Conservation (phyloP, 1,140 invertebrate species). For the Atta colombica region DNA sequence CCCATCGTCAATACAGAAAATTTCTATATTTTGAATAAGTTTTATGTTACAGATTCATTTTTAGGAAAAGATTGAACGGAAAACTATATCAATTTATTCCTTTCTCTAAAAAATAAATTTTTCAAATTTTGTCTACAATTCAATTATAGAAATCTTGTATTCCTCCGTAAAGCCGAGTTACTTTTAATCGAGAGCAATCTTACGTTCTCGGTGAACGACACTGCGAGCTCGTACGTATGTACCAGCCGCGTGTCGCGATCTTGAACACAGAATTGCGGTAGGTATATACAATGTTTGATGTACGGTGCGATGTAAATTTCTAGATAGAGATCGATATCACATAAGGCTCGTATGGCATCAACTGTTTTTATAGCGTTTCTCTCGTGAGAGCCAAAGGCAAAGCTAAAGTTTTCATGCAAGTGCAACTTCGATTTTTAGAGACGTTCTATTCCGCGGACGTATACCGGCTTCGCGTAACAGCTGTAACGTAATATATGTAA, state of each 20-base stretch:
- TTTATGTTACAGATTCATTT: too few relatives aligned
- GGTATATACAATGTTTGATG: conserved; percentile 41
- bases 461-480: neutral
- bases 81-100: too few relatives aligned
- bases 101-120: too few relatives aligned
- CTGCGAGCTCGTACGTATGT: neutral
- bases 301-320: conserved; percentile 37
- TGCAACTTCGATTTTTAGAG: conserved; percentile 2
- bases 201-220: conserved; percentile 12
- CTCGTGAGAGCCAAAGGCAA: neutral
- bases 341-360: neutral
- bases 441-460: neutral
- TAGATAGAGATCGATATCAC: conserved; percentile 46
- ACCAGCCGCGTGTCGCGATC: conserved; percentile 5
- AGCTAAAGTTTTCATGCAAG: neutral
- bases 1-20: too few relatives aligned
- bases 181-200: neutral
- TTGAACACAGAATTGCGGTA: conserved; percentile 13
- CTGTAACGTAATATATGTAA: neutral
- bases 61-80: too few relatives aligned
- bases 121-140: too few relatives aligned
- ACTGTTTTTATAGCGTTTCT: conserved; percentile 18
- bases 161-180: neutral
- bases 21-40: too few relatives aligned
- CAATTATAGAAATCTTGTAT: too few relatives aligned